Conservation (phyloP, 2,113 vertebrate species). For the Mohoua ochrocephala region DNA sequence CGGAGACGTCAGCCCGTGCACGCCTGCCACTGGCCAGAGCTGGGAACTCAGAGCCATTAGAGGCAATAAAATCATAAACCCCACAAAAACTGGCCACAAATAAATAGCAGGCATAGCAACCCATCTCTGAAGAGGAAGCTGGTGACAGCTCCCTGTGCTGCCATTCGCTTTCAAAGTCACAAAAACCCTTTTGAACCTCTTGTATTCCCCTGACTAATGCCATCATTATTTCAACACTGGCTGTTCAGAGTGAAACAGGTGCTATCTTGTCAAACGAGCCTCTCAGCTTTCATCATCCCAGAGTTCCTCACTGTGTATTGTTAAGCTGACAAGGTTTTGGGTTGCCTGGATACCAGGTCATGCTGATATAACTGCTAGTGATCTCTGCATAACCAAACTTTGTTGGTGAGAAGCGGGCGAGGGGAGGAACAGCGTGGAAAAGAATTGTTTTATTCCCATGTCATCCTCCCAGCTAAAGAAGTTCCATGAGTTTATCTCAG, state of each 20-base stretch:
- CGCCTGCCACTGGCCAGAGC: neutral
- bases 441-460: constrained; percentile 10
- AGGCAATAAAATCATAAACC: neutral
- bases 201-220: constrained; percentile 20
- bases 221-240: constrained; percentile 35
- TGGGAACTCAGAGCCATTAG: neutral
- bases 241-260: constrained; percentile 41
- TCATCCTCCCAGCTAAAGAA: constrained; percentile 9
- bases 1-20: neutral
- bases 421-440: neutral
- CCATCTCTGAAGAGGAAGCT: neutral
- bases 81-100: neutral
- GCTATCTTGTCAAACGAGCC: constrained; percentile 37
- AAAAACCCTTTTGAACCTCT: constrained; percentile 7
- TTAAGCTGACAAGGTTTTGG: constrained; percentile 59
- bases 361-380: neutral
- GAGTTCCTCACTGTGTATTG: constrained; percentile 54
- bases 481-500: constrained; percentile 26
- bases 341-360: constrained; percentile 73
- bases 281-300: constrained; percentile 47
- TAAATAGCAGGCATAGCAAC: neutral
- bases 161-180: constrained; percentile 37
- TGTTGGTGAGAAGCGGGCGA: neutral
- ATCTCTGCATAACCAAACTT: constrained; percentile 55
- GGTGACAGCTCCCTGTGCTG: neutral